These are phyloP conservation scores for Adineta ricciae DNA, from an alignment of 2,888 invertebrate species.

Conservation along the genomic window DNA sequence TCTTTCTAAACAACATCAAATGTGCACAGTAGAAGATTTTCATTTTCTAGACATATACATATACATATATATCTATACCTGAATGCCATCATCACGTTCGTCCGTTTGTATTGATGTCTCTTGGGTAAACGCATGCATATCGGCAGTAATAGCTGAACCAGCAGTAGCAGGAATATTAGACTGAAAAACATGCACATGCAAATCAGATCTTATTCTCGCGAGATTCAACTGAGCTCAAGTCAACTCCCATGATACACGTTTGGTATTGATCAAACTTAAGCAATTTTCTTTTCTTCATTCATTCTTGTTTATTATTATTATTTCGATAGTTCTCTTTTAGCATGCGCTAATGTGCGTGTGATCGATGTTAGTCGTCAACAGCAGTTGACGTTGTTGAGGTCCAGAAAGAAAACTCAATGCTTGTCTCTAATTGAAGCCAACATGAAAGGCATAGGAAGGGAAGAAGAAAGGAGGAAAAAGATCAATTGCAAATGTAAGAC, in stretches of 20 bases:
- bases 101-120: conserved; percentile 12
- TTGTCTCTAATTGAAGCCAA: not conserved
- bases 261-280: not conserved
- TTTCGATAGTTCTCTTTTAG: not conserved
- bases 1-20: not conserved
- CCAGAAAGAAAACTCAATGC: not conserved
- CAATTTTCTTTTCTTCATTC: not conserved
- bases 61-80: not conserved
- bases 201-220: not conserved
- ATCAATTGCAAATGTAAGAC: not conserved
- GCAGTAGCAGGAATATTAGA: not conserved
- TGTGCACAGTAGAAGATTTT: too few species aligned
- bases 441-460: not conserved
- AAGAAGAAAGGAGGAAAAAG: not conserved
- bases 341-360: not conserved
- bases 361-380: conserved; percentile 5
- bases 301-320: not conserved
- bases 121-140: conserved; percentile 5
- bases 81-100: not conserved
- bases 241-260: not conserved
- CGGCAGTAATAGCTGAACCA: not conserved
- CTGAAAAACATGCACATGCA: conserved; percentile 12
- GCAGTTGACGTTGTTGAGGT: not conserved
- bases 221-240: not conserved
- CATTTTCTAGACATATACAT: too few species aligned